Conservation (phyloP, 2,113 vertebrate genomes). For the Myotis davidii region DNA sequence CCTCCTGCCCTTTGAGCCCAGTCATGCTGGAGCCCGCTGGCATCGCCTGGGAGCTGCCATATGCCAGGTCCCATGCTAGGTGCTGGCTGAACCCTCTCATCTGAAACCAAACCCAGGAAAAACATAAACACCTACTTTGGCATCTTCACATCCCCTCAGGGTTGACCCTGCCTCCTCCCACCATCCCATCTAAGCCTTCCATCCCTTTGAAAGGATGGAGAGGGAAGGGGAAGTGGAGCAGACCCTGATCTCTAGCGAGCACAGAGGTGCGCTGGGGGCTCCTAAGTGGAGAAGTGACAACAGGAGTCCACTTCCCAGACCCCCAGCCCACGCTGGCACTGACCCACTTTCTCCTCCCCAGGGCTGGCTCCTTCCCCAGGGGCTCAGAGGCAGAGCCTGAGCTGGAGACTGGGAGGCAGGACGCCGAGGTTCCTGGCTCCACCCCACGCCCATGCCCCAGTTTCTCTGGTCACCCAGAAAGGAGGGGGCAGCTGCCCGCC, state of each 20-base stretch:
- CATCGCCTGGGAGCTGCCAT: not conserved
- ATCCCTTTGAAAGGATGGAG: not conserved
- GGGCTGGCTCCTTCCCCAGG: not conserved
- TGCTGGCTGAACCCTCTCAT: conserved; percentile 31
- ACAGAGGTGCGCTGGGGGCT: not conserved
- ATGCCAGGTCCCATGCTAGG: not conserved
- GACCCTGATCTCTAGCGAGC: not conserved
- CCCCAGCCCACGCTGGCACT: not conserved
- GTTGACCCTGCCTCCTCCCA: conserved; percentile 12
- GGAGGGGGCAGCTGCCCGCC: conserved; percentile 53
- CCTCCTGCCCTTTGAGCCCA: not conserved
- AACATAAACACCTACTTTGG: conserved; percentile 1
- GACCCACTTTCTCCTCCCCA: conserved; percentile 62
- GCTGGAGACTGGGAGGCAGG: conserved; percentile 60
- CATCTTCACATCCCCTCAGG: not conserved
- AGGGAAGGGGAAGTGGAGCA: not conserved
- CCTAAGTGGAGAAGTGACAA: not conserved
- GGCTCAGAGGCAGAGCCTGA: conserved; percentile 41
- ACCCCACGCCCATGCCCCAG: conserved; percentile 74
- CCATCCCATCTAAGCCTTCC: not conserved
- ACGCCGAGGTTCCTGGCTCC: conserved; percentile 64
- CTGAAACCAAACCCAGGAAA: conserved; percentile 48
- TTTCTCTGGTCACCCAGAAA: conserved; percentile 75
- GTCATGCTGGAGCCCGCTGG: not conserved
- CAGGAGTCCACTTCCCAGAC: conserved; percentile 7